phyloP scores from a whole-genome alignment of 2,113 vertebrate genomes.

The Rissa tridactyla region DNA sequence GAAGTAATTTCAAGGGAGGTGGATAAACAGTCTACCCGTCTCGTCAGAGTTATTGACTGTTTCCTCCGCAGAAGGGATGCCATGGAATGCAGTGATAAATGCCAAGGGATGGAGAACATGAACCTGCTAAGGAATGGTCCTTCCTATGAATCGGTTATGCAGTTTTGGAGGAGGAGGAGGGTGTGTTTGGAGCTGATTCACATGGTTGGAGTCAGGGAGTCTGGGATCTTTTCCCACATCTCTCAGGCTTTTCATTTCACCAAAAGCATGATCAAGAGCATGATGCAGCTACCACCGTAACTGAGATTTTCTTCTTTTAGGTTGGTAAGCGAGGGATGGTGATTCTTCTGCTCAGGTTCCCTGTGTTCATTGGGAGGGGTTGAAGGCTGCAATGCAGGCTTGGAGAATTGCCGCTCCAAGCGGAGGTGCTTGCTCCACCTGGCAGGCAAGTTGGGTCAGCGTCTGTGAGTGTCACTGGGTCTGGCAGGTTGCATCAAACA shows the following conservation, averaged over 20 bases:
- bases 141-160: background rate
- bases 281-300: background rate
- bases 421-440: background rate
- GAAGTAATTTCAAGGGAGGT: background rate
- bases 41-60: background rate
- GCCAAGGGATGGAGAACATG: background rate
- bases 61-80: background rate
- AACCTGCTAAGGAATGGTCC: background rate
- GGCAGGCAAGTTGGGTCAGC: background rate
- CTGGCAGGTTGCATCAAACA: background rate
- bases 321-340: background rate
- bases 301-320: background rate
- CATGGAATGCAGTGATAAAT: background rate
- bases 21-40: background rate
- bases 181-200: background rate
- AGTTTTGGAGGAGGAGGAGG: background rate
- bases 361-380: background rate
- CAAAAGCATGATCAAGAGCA: background rate
- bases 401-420: background rate
- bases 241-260: background rate
- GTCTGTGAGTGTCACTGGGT: background rate
- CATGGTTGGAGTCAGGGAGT: background rate
- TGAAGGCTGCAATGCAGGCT: background rate
- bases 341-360: background rate
- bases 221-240: background rate